These are phyloP conservation scores for Drosophila nr. perissopoda DNA, from an alignment of 2,888 invertebrate genomes.

Conservation along the genomic window DNA sequence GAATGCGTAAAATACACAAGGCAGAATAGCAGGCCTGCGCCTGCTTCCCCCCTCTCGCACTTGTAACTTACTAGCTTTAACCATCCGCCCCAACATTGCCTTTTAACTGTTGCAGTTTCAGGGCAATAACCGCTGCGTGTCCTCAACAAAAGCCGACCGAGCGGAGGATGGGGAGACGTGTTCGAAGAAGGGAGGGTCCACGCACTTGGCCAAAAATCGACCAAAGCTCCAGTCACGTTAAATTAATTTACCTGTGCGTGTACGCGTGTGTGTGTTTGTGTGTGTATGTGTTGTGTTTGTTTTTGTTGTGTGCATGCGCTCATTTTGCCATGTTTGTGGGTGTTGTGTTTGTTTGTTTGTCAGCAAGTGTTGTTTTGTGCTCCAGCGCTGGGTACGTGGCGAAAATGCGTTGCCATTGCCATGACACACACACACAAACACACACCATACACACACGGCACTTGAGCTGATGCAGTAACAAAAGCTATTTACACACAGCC, in stretches of 20 bases:
- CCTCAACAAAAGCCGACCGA: slow-evolving; percentile 52
- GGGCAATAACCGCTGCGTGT: slow-evolving; percentile 76
- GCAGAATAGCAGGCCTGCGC: slow-evolving; percentile 5
- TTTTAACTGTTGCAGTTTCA: slow-evolving; percentile 49
- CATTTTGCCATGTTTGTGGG: slow-evolving; percentile 74
- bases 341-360: slow-evolving; percentile 69
- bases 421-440: slow-evolving; percentile 17
- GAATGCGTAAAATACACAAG: slow-evolving; percentile 77
- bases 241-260: slow-evolving; percentile 73
- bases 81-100: neutral
- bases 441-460: slow-evolving; percentile 1
- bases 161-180: neutral
- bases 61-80: neutral
- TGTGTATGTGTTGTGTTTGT: slow-evolving; percentile 21
- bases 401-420: slow-evolving; percentile 69
- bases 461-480: slow-evolving; percentile 48
- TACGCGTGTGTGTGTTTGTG: slow-evolving; percentile 8
- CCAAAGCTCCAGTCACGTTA: slow-evolving; percentile 79
- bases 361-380: slow-evolving; percentile 78
- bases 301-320: slow-evolving; percentile 49
- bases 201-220: slow-evolving; percentile 74
- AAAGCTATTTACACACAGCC: slow-evolving; percentile 70
- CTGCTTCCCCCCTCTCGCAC: neutral
- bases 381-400: slow-evolving; percentile 68
- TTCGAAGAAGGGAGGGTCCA: slow-evolving; percentile 7